Evolutionary conservation across 2,888 invertebrate species (phyloP), one percentile per base, ranked within the genome.

Genomic region (Himalopsyche tibetana): DNA sequence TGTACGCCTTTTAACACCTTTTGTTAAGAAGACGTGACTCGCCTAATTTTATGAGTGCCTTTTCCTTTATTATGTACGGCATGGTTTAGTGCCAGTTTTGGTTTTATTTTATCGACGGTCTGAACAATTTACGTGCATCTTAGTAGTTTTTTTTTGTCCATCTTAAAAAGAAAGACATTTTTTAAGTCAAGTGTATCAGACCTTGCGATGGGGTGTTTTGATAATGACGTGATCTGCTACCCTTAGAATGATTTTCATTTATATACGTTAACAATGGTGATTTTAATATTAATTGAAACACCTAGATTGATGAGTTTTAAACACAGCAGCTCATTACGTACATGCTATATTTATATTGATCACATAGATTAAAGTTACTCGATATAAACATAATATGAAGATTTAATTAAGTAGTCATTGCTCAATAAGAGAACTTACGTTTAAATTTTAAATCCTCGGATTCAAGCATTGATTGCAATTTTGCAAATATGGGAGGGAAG

Each of bases 1-100:
- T 86, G 85, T 86, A 87, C 80, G 84, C 82, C 85, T 87, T 88
- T 88, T 88, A 88, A 88, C 88, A 88, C 88, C 88, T 88, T 86
- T 88, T 88, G 88, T 88, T 87, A 88, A 86, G 86, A 80, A 84
- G 85, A 88, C 88, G 88, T 88, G 88, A 88, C 88, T 88, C 56
- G 87, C 86, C 88, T 88, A 87, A 88, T 88, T 88, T 88, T 87
- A 88, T 80, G 88, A 87, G 85, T 81, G 88, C 87, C 88, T 85
- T 86, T 88, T 85, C 81, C 84, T 84, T 86, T 86, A 87, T 88
- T 87, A 84, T 87, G 85, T 85, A 83, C 55, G 55, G 84, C 83
- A 85, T 79, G 83, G 83, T 86, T 88, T 88, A 84, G 85, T 83
- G 85, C 87, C 88, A 80, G 86, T 88, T 85, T 86, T 80, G 88